phyloP scores from a whole-genome alignment of 92 coral and sea anemone species.

The Scolanthus callimorphus region DNA sequence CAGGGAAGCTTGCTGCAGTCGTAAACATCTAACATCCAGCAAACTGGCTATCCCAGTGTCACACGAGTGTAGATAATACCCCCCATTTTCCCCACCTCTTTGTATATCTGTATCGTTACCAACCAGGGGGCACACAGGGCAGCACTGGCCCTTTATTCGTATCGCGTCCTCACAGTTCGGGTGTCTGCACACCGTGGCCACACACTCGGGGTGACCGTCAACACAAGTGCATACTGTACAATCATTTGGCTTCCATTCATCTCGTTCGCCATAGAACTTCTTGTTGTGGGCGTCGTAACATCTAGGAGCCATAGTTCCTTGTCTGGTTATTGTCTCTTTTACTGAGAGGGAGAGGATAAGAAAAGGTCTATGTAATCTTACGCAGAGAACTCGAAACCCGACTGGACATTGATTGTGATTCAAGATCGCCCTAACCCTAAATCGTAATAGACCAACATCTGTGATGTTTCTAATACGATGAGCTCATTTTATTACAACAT shows the following conservation, averaged over 20 bases:
- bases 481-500: too few relatives aligned
- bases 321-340: constrained; percentile 13
- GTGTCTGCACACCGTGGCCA: constrained; percentile 89
- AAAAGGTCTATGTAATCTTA: too few relatives aligned
- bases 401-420: too few relatives aligned
- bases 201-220: constrained; percentile 73
- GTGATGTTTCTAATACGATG: too few relatives aligned
- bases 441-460: too few relatives aligned
- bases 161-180: constrained; percentile 79
- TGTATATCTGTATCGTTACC: constrained; percentile 28
- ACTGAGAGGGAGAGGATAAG: too few relatives aligned
- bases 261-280: constrained; percentile 77
- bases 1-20: too few relatives aligned
- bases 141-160: constrained; percentile 87
- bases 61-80: too few relatives aligned
- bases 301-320: constrained; percentile 25
- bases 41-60: too few relatives aligned
- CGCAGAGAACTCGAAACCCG: too few relatives aligned
- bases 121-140: constrained; percentile 74
- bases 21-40: too few relatives aligned
- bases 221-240: constrained; percentile 91
- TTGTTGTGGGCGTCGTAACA: constrained; percentile 84
- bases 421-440: too few relatives aligned
- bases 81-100: constrained; percentile 12
- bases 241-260: constrained; percentile 92